A percentile compares a stretch with the other conserved stretches of the same genome.
Evolutionary conservation across 2,113 vertebrate genomes (phyloP).

Genomic region (Hemicordylus capensis): DNA sequence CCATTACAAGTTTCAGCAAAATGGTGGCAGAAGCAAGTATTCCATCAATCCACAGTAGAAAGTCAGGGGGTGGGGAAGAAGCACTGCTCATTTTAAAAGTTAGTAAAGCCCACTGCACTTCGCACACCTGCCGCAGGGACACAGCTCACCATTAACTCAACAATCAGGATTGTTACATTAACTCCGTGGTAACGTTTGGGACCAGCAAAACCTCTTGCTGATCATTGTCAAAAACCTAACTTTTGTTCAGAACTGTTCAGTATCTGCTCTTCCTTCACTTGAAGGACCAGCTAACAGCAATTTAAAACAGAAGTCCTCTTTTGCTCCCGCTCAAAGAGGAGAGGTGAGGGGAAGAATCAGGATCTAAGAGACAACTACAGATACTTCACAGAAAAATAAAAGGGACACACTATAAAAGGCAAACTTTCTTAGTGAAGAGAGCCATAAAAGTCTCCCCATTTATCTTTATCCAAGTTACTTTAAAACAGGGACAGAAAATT

Average conservation of each 20-base stretch:
- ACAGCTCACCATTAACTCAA: rapidly evolving
- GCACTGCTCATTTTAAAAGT: rapidly evolving
- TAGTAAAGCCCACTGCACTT: background rate
- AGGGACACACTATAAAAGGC: background rate
- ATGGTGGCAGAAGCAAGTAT: background rate
- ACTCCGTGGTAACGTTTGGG: background rate
- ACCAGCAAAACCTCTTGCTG: background rate
- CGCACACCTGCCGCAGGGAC: rapidly evolving
- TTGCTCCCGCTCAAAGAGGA: rapidly evolving
- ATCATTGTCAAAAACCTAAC: rapidly evolving
- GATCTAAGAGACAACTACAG: no score
- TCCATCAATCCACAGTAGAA: background rate
- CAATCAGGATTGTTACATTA: background rate
- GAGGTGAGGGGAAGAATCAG: background rate
- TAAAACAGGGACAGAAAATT: background rate
- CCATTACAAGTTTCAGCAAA: background rate
- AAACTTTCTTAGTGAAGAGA: background rate
- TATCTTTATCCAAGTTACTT: background rate
- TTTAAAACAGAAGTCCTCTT: background rate
- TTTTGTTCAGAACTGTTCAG: rapidly evolving
- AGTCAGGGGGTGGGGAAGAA: background rate
- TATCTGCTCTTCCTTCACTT: rapidly evolving
- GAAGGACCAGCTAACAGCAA: background rate
- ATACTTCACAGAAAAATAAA: background rate
- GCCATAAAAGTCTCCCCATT: background rate